phyloP scores from a whole-genome alignment of 2,888 invertebrate species.

The Amiota mariae region DNA sequence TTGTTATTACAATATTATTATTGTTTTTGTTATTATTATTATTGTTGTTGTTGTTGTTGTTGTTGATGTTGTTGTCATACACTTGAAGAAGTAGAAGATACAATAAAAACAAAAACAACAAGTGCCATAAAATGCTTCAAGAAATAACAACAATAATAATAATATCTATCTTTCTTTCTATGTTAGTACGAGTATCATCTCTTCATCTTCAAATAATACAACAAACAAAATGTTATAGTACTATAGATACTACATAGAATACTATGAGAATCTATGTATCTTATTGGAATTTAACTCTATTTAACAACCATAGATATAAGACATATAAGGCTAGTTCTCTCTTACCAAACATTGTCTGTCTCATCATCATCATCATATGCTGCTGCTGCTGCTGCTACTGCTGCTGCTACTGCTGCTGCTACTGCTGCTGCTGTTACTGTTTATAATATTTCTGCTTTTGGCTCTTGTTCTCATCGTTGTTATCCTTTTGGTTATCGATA shows the following conservation, averaged over 20 bases:
- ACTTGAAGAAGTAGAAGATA: not conserved
- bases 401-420: not conserved
- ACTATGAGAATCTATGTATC: not conserved
- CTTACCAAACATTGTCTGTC: not conserved
- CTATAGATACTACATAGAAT: no score
- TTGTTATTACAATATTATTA: not conserved
- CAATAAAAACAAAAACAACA: conserved; percentile 8
- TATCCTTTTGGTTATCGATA: no score
- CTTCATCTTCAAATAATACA: not conserved
- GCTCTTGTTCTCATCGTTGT: not conserved
- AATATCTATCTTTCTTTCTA: not conserved
- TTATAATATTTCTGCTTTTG: not conserved
- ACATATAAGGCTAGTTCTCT: no score
- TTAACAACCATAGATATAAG: no score
- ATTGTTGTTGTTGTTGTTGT: not conserved
- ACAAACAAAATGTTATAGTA: no score
- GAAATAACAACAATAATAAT: conserved; percentile 14
- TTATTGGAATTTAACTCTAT: not conserved
- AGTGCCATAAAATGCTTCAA: conserved; percentile 15
- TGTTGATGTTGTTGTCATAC: no score
- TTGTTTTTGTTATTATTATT: not conserved
- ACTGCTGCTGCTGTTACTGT: not conserved
- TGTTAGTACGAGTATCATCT: not conserved
- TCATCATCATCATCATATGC: no score
- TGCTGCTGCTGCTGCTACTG: not conserved